Percentiles rank a stretch among this genome's conserved stretches.
These are phyloP conservation scores for Zosterops borbonicus DNA, from an alignment of 2,113 vertebrate species.

Conservation along the genomic window DNA sequence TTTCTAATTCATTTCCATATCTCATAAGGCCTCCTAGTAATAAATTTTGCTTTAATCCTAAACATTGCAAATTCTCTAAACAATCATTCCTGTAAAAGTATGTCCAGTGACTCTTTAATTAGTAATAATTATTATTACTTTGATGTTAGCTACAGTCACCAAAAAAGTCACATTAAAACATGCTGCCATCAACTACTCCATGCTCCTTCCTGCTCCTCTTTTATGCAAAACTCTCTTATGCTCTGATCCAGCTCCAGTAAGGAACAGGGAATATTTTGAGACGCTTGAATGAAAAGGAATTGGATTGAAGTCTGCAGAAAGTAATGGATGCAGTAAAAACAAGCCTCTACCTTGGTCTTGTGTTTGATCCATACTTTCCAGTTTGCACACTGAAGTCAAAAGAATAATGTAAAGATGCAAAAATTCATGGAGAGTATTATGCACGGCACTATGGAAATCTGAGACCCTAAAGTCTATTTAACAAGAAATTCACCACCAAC, in stretches of 20 bases:
- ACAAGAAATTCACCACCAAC: neutral
- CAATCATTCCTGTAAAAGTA: too few relatives aligned
- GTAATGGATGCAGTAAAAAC: neutral
- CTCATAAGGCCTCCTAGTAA: too few relatives aligned
- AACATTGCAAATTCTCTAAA: too few relatives aligned
- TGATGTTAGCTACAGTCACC: neutral
- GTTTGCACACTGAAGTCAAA: neutral
- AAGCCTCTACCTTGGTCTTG: neutral
- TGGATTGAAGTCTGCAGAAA: neutral
- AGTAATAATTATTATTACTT: too few relatives aligned
- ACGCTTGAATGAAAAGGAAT: neutral
- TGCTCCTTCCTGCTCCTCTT: neutral
- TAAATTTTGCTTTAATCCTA: too few relatives aligned
- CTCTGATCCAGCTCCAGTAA: neutral
- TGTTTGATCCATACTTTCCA: neutral
- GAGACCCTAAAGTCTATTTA: neutral
- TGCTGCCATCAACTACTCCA: neutral
- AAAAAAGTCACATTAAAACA: neutral
- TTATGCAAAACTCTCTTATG: neutral
- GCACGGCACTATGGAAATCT: neutral
- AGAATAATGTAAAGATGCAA: neutral
- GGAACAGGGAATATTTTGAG: neutral
- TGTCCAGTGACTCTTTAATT: too few relatives aligned
- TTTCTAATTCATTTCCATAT: too few relatives aligned
- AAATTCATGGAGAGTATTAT: neutral